Conservation (phyloP, 2,888 invertebrate genomes). For the Metalampra italica region DNA sequence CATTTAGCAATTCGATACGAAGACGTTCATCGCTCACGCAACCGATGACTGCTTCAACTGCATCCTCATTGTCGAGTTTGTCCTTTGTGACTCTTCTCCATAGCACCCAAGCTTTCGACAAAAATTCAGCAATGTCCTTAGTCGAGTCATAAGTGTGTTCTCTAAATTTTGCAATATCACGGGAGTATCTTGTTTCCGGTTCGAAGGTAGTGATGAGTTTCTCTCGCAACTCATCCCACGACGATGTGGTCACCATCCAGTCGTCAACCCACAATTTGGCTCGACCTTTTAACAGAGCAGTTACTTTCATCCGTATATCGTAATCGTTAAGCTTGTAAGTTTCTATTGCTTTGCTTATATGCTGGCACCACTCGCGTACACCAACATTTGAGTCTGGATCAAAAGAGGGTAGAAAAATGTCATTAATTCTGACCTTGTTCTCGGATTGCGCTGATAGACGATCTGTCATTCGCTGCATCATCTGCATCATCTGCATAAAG, state of each 20-base stretch:
- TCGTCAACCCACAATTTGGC: conserved; percentile 27
- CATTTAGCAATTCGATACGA: conserved; percentile 24
- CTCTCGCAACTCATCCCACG: conserved; percentile 23
- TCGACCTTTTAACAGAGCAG: conserved; percentile 25
- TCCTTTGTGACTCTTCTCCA: conserved; percentile 27
- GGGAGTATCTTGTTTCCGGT: conserved; percentile 29
- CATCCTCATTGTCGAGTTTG: conserved; percentile 22
- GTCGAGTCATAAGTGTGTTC: conserved; percentile 23
- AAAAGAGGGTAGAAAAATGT: conserved; percentile 24
- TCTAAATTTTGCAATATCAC: conserved; percentile 23
- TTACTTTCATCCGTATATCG: conserved; percentile 26
- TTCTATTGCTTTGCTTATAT: conserved; percentile 18
- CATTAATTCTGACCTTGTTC: conserved; percentile 16
- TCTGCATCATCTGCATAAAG: conserved; percentile 21
- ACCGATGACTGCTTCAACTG: conserved; percentile 29
- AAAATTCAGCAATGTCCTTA: conserved; percentile 22
- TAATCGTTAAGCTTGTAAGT: conserved; percentile 21
- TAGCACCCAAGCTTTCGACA: conserved; percentile 27
- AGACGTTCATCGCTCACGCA: conserved; percentile 23
- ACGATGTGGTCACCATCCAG: conserved; percentile 23
- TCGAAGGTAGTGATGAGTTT: conserved; percentile 18
- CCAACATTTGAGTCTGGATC: conserved; percentile 24
- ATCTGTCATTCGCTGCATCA: conserved; percentile 25
- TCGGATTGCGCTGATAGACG: conserved; percentile 10
- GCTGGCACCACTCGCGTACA: conserved; percentile 26